Conservation (phyloP, 2,888 invertebrate genomes). For the Erebia palarica region DNA sequence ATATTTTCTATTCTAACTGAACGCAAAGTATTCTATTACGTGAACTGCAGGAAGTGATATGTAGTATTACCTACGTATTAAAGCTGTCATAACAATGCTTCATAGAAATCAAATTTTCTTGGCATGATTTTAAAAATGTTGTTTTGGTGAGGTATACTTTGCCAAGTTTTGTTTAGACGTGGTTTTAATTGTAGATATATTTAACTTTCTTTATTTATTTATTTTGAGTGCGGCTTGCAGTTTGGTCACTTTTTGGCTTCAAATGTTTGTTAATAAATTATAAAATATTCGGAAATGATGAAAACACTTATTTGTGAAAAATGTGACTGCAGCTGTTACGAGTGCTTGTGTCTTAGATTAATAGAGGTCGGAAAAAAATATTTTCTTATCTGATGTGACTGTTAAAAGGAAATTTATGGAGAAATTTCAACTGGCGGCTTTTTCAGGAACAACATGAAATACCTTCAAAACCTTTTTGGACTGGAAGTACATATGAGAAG, state of each 20-base stretch:
- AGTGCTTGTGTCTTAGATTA: slow-evolving; percentile 30
- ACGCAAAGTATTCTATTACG: not conserved
- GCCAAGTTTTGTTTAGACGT: slow-evolving; percentile 33
- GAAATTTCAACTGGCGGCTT: not conserved
- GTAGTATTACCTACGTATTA: not conserved
- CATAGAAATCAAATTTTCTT: slow-evolving; percentile 21
- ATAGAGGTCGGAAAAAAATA: slow-evolving; percentile 31
- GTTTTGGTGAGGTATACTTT: slow-evolving; percentile 29
- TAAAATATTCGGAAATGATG: slow-evolving; percentile 35
- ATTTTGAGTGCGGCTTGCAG: slow-evolving; percentile 26
- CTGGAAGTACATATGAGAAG: slow-evolving; percentile 55
- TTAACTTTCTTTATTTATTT: slow-evolving; percentile 38
- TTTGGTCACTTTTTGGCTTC: slow-evolving; percentile 30
- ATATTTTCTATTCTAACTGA: not conserved
- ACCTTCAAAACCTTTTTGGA: slow-evolving; percentile 61
- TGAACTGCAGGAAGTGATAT: not conserved
- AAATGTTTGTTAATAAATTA: slow-evolving; percentile 8
- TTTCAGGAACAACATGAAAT: slow-evolving; percentile 66
- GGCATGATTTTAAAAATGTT: slow-evolving; percentile 31
- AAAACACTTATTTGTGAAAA: slow-evolving; percentile 38
- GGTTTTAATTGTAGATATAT: slow-evolving; percentile 27
- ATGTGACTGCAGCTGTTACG: slow-evolving; percentile 37
- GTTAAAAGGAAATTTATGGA: not conserved
- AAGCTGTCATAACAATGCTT: slow-evolving; percentile 12
- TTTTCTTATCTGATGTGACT: not conserved